Evolutionary conservation across 1,140 invertebrate species (phyloP).

Genomic region (Dreissena polymorpha): DNA sequence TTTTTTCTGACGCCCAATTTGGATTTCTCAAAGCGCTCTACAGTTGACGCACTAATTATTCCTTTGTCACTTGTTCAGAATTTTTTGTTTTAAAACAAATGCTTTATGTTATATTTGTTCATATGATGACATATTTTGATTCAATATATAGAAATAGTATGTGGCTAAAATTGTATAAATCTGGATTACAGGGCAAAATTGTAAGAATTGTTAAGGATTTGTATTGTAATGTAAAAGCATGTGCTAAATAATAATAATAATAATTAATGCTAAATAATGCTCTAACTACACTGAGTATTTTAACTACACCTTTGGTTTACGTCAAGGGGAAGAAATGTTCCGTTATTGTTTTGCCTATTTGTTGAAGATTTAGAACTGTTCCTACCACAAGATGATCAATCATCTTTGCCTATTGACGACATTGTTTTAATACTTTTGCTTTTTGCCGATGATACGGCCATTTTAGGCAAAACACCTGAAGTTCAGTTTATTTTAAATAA

Average conservation of each 20-base stretch:
- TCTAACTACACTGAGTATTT: conserved; percentile 14
- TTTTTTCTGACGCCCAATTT: conserved; percentile 51
- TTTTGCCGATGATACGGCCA: conserved; percentile 18
- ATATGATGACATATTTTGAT: conserved; percentile 30
- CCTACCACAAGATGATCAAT: background rate
- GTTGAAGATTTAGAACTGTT: conserved; percentile 19
- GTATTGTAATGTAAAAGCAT: conserved; percentile 6
- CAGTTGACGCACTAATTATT: conserved; percentile 34
- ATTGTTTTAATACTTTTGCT: conserved; percentile 9
- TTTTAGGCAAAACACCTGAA: conserved; percentile 2
- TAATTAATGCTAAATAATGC: conserved; percentile 7
- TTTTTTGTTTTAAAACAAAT: background rate
- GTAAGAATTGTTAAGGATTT: conserved; percentile 10
- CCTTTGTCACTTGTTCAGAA: background rate
- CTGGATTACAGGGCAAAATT: conserved; percentile 12
- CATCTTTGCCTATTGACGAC: background rate
- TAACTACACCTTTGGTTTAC: conserved; percentile 5
- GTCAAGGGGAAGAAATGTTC: conserved; percentile 6
- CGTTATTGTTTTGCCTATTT: conserved; percentile 16
- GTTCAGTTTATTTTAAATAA: background rate
- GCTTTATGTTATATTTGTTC: conserved; percentile 1
- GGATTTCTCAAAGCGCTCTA: conserved; percentile 48
- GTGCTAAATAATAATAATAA: no score
- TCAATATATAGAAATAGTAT: conserved; percentile 25
- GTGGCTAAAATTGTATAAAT: conserved; percentile 21